Conservation (phyloP, 2,888 invertebrate genomes). For the Hypomecis punctinalis region DNA sequence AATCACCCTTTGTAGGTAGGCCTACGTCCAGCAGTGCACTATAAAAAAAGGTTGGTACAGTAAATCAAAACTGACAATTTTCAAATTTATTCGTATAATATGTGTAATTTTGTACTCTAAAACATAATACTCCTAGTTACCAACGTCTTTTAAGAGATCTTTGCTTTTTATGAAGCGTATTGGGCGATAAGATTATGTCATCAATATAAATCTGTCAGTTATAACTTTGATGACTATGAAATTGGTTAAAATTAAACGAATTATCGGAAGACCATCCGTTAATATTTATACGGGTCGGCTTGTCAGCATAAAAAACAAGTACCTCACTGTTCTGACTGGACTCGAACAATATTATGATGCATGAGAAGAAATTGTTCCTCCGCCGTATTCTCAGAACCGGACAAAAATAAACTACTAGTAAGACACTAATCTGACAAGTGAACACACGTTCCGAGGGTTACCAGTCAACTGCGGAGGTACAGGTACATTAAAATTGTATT, state of each 20-base stretch:
- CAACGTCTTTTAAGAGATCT: not conserved
- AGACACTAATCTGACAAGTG: slow-evolving; percentile 38
- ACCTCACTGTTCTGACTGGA: not conserved
- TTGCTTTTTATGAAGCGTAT: too few relatives aligned
- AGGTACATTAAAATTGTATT: slow-evolving; percentile 56
- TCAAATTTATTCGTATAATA: too few relatives aligned
- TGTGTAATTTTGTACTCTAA: too few relatives aligned
- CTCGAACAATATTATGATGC: slow-evolving; percentile 27
- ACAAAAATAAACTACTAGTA: slow-evolving; percentile 29
- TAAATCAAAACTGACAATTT: too few relatives aligned
- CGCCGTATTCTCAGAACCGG: slow-evolving; percentile 15
- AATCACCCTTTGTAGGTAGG: too few relatives aligned
- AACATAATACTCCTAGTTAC: too few relatives aligned
- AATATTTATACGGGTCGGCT: not conserved
- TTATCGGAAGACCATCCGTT: too few relatives aligned
- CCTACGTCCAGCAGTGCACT: too few relatives aligned
- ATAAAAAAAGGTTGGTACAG: too few relatives aligned
- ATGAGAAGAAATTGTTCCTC: slow-evolving; percentile 23
- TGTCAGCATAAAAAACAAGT: not conserved
- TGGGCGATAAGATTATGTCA: too few relatives aligned
- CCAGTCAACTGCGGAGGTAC: slow-evolving; percentile 30
- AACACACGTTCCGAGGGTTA: slow-evolving; percentile 33
- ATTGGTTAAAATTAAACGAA: not conserved
- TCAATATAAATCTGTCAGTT: too few relatives aligned
- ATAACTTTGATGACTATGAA: too few relatives aligned